Percentiles rank a stretch among this genome's conserved stretches.
These are phyloP conservation scores for Oncorhynchus masou DNA, from an alignment of 2,113 vertebrate species.

Conservation along the genomic window DNA sequence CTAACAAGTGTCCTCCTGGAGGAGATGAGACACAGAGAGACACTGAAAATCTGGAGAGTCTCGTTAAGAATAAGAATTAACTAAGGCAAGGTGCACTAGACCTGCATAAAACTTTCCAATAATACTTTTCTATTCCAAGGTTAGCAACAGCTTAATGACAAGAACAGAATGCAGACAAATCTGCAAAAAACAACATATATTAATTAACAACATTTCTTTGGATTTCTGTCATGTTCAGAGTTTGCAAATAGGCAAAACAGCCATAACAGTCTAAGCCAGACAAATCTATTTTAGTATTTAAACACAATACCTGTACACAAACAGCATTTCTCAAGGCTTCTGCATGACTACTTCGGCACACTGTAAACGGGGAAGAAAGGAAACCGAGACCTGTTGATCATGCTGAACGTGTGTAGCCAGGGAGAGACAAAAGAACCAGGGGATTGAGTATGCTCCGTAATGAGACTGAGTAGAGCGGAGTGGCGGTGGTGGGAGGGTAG, in stretches of 20 bases:
- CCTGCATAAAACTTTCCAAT: no score
- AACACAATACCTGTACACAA: no score
- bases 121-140: no score
- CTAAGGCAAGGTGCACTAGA: no score
- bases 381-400: conserved; percentile 9
- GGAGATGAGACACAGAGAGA: conserved; percentile 16
- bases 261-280: no score
- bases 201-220: no score
- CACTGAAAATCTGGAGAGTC: conserved; percentile 32
- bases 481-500: not conserved
- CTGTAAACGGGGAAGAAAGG: not conserved
- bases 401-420: conserved; percentile 21
- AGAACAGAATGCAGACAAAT: no score
- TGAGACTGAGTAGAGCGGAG: conserved; percentile 39
- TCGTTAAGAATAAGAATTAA: conserved; percentile 29
- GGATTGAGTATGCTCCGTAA: conserved; percentile 27
- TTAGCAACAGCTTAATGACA: no score
- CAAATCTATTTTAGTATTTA: no score
- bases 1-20: conserved; percentile 38
- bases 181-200: no score
- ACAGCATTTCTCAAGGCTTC: conserved; percentile 4
- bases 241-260: no score
- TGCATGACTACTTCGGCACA: not conserved
- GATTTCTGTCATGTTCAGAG: no score
- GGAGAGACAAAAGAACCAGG: conserved; percentile 6